A percentile compares a stretch with the other conserved stretches of the same genome.
Evolutionary conservation across 2,113 vertebrate genomes (phyloP).

Genomic region (Psilopogon haemacephalus): DNA sequence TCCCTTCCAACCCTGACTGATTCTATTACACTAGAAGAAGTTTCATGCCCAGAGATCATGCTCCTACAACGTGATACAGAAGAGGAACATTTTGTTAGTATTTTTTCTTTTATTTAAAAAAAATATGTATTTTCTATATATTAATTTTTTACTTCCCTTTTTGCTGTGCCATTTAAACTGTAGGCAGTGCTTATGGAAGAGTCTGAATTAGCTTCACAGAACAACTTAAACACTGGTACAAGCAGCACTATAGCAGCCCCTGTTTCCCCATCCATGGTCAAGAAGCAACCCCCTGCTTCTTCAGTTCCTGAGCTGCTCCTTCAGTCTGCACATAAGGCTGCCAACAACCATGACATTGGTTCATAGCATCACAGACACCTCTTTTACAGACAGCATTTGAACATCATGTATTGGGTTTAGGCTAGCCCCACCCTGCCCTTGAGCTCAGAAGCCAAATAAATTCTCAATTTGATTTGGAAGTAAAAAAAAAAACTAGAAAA

Average conservation of each 20-base stretch:
- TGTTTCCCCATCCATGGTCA: not conserved
- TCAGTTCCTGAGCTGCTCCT: not conserved
- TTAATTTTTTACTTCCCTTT: not conserved
- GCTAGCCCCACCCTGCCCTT: too few species aligned
- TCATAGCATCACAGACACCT: not conserved
- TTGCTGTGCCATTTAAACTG: not conserved
- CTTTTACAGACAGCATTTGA: not conserved
- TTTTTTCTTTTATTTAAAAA: not conserved
- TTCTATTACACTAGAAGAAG: not conserved
- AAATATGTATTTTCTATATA: not conserved
- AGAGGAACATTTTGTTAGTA: not conserved
- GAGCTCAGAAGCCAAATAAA: too few species aligned
- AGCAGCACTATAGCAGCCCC: not conserved
- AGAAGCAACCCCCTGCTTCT: not conserved
- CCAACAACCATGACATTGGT: not conserved
- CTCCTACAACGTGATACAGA: not conserved
- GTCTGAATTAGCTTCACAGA: not conserved
- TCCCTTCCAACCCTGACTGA: too few species aligned
- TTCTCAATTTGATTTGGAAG: too few species aligned
- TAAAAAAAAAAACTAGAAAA: too few species aligned
- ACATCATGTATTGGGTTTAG: too few species aligned
- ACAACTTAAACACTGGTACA: not conserved
- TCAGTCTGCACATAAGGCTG: not conserved
- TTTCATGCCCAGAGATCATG: not conserved
- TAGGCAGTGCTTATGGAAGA: not conserved